Base-by-base conservation (phyloP, 2,888 invertebrate genomes). In the Carterocephalus palaemon region DNA sequence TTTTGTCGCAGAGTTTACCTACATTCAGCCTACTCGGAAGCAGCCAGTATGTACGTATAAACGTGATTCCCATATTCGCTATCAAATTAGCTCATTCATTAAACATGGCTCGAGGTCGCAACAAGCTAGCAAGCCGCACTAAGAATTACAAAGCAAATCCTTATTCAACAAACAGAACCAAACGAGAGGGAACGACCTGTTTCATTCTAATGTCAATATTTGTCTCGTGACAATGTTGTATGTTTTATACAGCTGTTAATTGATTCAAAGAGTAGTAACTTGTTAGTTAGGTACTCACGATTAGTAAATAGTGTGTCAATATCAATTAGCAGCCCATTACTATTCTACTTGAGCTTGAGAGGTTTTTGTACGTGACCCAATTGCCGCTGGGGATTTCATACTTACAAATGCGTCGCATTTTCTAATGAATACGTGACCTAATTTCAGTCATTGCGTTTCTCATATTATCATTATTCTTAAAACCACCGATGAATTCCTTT, bases 331-430 rank as follows among this genome's bases (percentile, higher is more conserved):
- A 22, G 34, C 4, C 16, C 15, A 34, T 43, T 43, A 24, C 12
- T 37, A 43, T 43, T 37, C 43, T 6, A 13, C 6, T n/a, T 3
- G 28, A 8, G 36, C 36, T 16, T 23, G 13, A 28, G 42, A 43
- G 29, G 36, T 36, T 43, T 36, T 34, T 34, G 8, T 43, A 43
- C 36, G 36, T 43, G 43, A 43, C 22, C 36, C 29, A 36, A 31
- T 43, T 43, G 23, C 22, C 43, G 16, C 36, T 13, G 29, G 8
- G 43, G 43, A 43, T 43, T 31, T 22, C 43, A 43, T 43, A 36
- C 36, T 37, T 31, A 23, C 29, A 8, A 28, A 13, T 42, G 34
- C 42, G 28, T 22, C 20, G n/a, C 17, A 9, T 42, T 36, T 28
- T 38, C 19, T 28, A 23, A 32, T 20, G 22, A 28, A 42, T 36